Percentiles rank a stretch among this genome's conserved stretches.
Conservation (phyloP, 2,113 vertebrate species). For the Brevimyrus niger region DNA sequence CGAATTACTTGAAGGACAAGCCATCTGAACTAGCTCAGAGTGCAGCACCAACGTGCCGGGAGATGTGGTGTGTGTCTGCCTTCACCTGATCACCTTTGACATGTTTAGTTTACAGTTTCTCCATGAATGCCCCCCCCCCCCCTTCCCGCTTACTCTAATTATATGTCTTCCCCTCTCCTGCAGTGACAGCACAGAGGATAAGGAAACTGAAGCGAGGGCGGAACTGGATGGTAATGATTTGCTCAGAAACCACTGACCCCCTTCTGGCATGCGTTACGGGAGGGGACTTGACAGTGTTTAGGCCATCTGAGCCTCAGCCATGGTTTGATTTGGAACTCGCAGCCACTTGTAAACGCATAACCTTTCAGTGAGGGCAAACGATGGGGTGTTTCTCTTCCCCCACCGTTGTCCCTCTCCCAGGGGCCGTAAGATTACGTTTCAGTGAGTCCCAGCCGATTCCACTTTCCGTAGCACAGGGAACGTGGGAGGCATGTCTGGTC, state of each 20-base stretch:
- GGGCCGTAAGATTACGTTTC: slow-evolving; percentile 27
- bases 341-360: neutral
- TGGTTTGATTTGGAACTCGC: neutral
- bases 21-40: neutral
- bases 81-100: neutral
- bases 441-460: slow-evolving; percentile 32
- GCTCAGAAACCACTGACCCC: slow-evolving; percentile 22
- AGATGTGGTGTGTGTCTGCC: slow-evolving; percentile 12
- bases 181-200: slow-evolving; percentile 87
- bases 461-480: slow-evolving; percentile 25
- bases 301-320: neutral
- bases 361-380: neutral
- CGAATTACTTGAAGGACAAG: neutral
- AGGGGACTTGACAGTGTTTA: neutral
- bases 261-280: neutral
- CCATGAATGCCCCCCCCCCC: neutral
- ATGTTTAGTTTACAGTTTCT: neutral
- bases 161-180: slow-evolving; percentile 39
- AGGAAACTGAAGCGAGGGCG: slow-evolving; percentile 74
- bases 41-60: neutral
- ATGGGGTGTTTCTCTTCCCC: slow-evolving; percentile 39
- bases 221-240: slow-evolving; percentile 66
- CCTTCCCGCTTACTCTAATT: neutral
- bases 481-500: slow-evolving; percentile 38
- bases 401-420: slow-evolving; percentile 29